Evolutionary conservation across 2,113 vertebrate genomes (phyloP).

Genomic region (Cyphomyrus plagiostoma): DNA sequence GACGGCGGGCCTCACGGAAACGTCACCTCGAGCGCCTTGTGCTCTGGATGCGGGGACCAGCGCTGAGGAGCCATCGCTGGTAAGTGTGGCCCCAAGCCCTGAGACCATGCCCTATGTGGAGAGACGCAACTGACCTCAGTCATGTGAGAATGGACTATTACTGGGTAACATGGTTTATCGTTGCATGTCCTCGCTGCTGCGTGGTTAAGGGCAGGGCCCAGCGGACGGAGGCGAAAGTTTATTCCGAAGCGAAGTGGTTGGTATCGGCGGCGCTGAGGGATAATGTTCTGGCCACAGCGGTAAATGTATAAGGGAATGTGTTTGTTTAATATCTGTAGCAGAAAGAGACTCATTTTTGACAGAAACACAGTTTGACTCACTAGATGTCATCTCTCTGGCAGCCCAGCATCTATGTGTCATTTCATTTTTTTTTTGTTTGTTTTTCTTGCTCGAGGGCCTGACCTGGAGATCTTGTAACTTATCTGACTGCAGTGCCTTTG

Average conservation of each 20-base stretch:
- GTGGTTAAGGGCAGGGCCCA: background rate
- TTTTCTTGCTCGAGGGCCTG: background rate
- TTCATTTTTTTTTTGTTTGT: background rate
- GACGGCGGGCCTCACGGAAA: conserved; percentile 50
- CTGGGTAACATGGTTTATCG: background rate
- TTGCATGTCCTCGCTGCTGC: background rate
- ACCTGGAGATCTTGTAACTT: background rate
- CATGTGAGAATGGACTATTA: background rate
- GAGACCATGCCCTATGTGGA: background rate
- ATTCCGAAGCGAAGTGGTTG: background rate
- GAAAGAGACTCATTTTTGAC: background rate
- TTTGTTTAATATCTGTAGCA: background rate
- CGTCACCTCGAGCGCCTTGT: conserved; percentile 34
- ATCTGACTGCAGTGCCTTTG: background rate
- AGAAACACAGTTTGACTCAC: background rate
- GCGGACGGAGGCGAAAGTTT: background rate
- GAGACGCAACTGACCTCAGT: background rate
- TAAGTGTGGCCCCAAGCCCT: conserved; percentile 38
- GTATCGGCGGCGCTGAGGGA: background rate
- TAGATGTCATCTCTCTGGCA: background rate
- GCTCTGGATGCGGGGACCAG: conserved; percentile 46
- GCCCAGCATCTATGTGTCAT: background rate
- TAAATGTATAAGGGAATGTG: background rate
- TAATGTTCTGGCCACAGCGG: background rate
- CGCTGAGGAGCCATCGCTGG: conserved; percentile 40